phyloP scores from a whole-genome alignment of 2,113 vertebrate genomes.

The Orycteropus afer region DNA sequence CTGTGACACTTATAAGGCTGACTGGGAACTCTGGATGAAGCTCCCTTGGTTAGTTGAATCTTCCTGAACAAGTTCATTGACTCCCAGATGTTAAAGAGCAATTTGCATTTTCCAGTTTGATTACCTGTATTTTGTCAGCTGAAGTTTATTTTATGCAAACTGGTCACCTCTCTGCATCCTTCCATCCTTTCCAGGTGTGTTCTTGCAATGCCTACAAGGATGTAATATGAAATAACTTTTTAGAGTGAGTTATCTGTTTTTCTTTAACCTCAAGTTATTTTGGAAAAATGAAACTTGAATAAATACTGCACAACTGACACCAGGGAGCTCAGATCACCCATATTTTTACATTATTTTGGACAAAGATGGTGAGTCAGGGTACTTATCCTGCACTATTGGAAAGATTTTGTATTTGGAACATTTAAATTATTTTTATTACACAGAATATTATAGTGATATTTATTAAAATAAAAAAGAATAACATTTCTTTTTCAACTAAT shows the following conservation, averaged over 20 bases:
- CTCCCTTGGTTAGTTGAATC: background rate
- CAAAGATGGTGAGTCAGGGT: background rate
- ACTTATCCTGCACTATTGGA: background rate
- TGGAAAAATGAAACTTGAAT: background rate
- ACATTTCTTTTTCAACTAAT: background rate
- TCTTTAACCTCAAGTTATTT: background rate
- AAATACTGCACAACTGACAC: background rate
- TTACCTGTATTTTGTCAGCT: constrained; percentile 73
- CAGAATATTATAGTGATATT: background rate
- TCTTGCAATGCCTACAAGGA: background rate
- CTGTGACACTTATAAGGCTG: background rate
- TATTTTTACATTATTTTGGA: background rate
- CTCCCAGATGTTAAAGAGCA: constrained; percentile 8
- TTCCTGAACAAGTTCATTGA: background rate
- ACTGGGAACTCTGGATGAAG: background rate
- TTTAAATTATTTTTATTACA: background rate
- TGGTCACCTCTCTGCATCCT: background rate
- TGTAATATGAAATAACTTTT: background rate
- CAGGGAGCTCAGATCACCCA: no score
- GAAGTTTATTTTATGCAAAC: constrained; percentile 78
- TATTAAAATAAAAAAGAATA: background rate
- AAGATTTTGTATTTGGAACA: background rate
- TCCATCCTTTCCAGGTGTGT: constrained; percentile 62
- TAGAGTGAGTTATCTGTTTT: background rate
- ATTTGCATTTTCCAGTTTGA: constrained; percentile 77